A percentile compares a stretch with the other conserved stretches of the same genome.
These are phyloP conservation scores for Pelvicachromis taeniatus DNA, from an alignment of 2,113 vertebrate species.

Conservation along the genomic window DNA sequence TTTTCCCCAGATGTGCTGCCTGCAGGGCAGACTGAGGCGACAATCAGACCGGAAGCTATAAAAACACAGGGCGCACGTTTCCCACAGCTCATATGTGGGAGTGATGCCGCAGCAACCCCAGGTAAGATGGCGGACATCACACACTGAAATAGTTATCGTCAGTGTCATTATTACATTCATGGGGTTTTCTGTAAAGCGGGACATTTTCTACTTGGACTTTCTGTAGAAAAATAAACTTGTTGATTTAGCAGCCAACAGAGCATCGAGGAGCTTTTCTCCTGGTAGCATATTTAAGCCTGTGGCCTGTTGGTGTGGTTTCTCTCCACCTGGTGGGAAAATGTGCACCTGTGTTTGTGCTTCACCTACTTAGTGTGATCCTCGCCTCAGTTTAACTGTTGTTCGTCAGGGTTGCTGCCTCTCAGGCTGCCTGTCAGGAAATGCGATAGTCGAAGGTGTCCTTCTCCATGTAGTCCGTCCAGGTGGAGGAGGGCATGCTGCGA, in stretches of 20 bases:
- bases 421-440: slow-evolving; percentile 73
- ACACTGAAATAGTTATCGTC: too few species aligned
- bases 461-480: slow-evolving; percentile 81
- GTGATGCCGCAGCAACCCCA: not conserved
- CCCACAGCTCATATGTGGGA: not conserved
- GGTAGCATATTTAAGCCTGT: not conserved
- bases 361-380: not conserved
- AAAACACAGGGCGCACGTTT: not conserved
- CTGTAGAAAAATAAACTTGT: not conserved
- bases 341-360: not conserved
- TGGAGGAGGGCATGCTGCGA: slow-evolving; percentile 78
- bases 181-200: not conserved
- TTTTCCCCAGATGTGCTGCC: slow-evolving; percentile 8
- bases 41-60: not conserved
- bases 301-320: not conserved
- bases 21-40: slow-evolving; percentile 20
- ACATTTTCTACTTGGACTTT: not conserved
- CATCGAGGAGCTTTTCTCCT: not conserved
- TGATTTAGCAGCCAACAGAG: not conserved
- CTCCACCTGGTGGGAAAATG: not conserved
- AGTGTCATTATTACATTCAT: not conserved
- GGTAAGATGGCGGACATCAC: not conserved
- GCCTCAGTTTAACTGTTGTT: not conserved
- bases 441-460: slow-evolving; percentile 79
- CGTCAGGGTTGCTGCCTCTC: slow-evolving; percentile 39